Conservation (phyloP, 2,888 invertebrate genomes). For the Parnassius orleans region DNA sequence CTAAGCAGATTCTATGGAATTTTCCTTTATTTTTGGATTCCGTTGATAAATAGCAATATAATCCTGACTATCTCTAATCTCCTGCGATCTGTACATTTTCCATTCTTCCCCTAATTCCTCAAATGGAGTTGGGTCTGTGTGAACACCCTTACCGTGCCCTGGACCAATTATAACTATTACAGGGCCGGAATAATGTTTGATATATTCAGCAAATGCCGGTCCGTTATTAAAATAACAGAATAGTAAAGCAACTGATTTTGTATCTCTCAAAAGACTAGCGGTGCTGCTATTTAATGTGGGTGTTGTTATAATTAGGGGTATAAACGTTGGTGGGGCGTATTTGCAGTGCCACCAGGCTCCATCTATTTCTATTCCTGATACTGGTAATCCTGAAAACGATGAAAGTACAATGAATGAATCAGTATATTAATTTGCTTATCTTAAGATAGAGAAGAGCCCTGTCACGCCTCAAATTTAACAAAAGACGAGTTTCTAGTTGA, state of each 20-base stretch:
- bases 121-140: constrained; percentile 87
- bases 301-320: constrained; percentile 81
- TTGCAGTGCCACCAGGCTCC: constrained; percentile 89
- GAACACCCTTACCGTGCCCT: constrained; percentile 79
- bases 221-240: constrained; percentile 92
- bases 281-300: constrained; percentile 57
- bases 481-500: too few species aligned
- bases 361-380: constrained; percentile 89
- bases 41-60: constrained; percentile 82
- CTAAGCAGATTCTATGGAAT: too few species aligned
- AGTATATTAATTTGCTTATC: too few species aligned
- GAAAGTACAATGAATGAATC: not conserved
- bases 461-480: too few species aligned
- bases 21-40: not conserved
- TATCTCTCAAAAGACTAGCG: constrained; percentile 55
- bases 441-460: too few species aligned
- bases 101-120: constrained; percentile 80
- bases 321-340: constrained; percentile 87
- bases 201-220: constrained; percentile 84
- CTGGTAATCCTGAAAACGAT: constrained; percentile 76
- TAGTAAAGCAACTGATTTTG: constrained; percentile 80
- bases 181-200: constrained; percentile 82
- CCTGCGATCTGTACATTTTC: constrained; percentile 77
- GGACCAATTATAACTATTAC: constrained; percentile 89
- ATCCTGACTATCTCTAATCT: constrained; percentile 83